Evolutionary conservation across 2,888 invertebrate species (phyloP).

Genomic region (Drosophila imparisetae): DNA sequence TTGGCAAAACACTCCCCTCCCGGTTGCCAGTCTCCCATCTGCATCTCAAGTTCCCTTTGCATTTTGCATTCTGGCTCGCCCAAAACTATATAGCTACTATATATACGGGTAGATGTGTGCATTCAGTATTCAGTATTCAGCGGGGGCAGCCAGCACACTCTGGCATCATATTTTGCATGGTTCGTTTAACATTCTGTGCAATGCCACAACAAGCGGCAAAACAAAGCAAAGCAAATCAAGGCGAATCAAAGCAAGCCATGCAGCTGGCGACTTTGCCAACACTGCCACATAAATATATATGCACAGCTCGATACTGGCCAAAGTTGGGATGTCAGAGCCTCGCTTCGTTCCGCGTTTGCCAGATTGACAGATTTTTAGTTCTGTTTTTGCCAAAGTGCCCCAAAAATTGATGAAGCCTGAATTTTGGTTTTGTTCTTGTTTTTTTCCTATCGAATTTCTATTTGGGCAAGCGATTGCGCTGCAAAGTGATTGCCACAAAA

Average conservation of each 20-base stretch:
- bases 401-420: constrained; percentile 69
- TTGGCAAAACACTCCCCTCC: background rate
- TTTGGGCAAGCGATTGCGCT: constrained; percentile 24
- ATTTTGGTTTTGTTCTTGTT: constrained; percentile 47
- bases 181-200: constrained; percentile 79
- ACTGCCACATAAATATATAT: constrained; percentile 1
- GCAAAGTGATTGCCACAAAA: constrained; percentile 27
- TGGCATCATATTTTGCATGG: constrained; percentile 76
- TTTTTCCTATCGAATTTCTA: constrained; percentile 21
- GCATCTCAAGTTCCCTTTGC: constrained; percentile 19
- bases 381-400: constrained; percentile 26
- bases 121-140: constrained; percentile 8
- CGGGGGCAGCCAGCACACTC: constrained; percentile 14
- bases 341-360: background rate
- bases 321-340: constrained; percentile 16
- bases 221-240: constrained; percentile 30
- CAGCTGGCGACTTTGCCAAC: constrained; percentile 39
- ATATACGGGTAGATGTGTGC: background rate
- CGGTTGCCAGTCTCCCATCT: background rate
- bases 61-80: constrained; percentile 49
- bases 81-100: constrained; percentile 31
- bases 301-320: constrained; percentile 23
- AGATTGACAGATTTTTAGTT: background rate
- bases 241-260: constrained; percentile 31
- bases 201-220: constrained; percentile 53